These are phyloP conservation scores for Garra rufa DNA, from an alignment of 2,113 vertebrate species.

Conservation along the genomic window DNA sequence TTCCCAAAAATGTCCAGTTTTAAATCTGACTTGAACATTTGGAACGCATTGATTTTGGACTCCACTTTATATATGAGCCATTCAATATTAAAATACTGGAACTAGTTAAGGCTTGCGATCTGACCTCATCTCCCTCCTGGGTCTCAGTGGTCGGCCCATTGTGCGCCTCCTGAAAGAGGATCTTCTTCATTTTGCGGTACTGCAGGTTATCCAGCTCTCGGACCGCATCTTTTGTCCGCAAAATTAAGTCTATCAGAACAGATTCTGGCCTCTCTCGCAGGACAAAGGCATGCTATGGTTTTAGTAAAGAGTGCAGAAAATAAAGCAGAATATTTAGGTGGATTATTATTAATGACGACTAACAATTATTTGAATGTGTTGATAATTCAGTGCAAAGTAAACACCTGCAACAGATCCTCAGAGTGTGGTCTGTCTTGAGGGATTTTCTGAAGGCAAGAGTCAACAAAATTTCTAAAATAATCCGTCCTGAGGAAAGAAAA, in stretches of 20 bases:
- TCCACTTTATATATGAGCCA: background rate
- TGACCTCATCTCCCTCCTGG: constrained; percentile 88
- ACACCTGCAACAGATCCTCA: constrained; percentile 88
- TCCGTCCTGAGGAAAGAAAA: constrained; percentile 78
- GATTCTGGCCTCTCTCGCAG: constrained; percentile 53
- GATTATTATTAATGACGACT: background rate
- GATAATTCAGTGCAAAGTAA: constrained; percentile 43
- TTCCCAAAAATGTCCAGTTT: background rate
- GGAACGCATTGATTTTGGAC: background rate
- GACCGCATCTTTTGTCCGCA: constrained; percentile 83
- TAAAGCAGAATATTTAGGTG: background rate
- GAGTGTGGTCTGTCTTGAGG: constrained; percentile 90
- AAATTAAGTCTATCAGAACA: constrained; percentile 57
- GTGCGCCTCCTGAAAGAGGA: constrained; percentile 89
- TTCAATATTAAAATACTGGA: background rate
- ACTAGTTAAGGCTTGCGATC: background rate
- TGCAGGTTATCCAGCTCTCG: constrained; percentile 91
- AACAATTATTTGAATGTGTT: background rate
- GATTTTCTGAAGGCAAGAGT: constrained; percentile 93
- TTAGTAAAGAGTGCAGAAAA: background rate
- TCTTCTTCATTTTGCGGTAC: constrained; percentile 95
- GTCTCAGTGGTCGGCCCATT: constrained; percentile 86
- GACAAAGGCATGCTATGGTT: constrained; percentile 84
- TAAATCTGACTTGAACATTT: background rate
- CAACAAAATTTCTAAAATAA: constrained; percentile 91